Evolutionary conservation across 2,113 vertebrate species (phyloP), one percentile per base, ranked within the genome.

Genomic region (Willisornis vidua): DNA sequence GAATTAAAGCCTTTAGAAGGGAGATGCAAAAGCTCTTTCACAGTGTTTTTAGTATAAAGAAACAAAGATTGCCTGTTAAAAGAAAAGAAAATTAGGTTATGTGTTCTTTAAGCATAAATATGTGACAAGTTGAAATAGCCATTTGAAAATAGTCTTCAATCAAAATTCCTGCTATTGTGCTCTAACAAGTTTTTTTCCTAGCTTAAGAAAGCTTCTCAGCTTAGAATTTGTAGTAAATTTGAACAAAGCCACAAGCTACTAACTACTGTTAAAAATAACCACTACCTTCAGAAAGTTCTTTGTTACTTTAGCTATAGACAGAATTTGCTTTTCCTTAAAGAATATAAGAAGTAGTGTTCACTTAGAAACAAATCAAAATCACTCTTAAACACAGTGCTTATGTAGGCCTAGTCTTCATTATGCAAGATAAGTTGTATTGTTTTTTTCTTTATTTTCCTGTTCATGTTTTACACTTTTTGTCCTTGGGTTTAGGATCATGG

Each of bases 61-160:
- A 96, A 92, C 35, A 95, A 86, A 93, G 78, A 52, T 63, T 83
- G 52, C 16, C 31, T 22, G 6, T 71, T 88, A 80, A 67, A 87
- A 90, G 52, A 66, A 93, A 93, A 76, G 20, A 88, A 93, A 93
- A 83, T n/a, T 80, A 43, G n/a, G 51, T 77, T 91, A 43, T 72
- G 24, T 65, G n/a, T 35, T 88, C 41, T 94, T 83, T 77, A 91
- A 88, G 46, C 77, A 93, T 77, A 88, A 88, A 81, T 71, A 88
- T 48, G 31, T 67, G 75, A 49, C 14, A 80, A 55, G 65, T 89
- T 94, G 74, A 93, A 83, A 90, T 84, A 92, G 9, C 33, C 57
- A 86, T 84, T 94, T 92, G 79, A 84, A 96, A 96, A 86, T 70
- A 88, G 33, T 67, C 65, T 96, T 94, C 82, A 93, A 94, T 93